Conservation (phyloP, 2,797 vertebrate genomes). For the Pithecia hirsuta region DNA sequence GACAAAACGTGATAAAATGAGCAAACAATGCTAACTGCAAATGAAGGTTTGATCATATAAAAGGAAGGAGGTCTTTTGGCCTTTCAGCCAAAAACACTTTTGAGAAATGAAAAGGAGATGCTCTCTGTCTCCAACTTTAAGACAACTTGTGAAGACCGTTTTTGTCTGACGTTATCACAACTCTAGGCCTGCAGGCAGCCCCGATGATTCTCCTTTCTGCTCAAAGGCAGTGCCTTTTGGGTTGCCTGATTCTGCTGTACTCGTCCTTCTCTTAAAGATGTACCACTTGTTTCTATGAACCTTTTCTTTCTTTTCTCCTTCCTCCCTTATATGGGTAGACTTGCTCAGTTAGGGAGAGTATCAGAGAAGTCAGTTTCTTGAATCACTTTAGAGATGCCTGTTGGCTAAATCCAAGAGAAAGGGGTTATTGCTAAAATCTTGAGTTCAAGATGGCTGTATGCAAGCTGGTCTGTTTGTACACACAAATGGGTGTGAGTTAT, state of each 20-base stretch:
- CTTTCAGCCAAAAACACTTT: neutral
- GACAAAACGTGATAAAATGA: conserved; percentile 30
- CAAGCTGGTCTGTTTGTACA: neutral
- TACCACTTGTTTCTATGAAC: neutral
- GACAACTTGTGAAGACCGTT: neutral
- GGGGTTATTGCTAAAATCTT: neutral
- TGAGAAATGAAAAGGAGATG: neutral
- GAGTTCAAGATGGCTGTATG: neutral
- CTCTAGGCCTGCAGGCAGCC: neutral
- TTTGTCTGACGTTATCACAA: neutral
- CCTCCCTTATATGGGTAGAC: neutral
- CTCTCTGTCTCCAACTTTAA: neutral
- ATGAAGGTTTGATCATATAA: neutral
- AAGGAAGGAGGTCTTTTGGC: neutral
- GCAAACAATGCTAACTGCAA: conserved; percentile 8
- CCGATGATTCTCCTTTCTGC: neutral
- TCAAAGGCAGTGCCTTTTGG: neutral
- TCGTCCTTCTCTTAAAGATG: neutral
- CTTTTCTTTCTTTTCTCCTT: neutral
- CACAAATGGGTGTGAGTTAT: neutral
- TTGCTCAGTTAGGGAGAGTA: neutral
- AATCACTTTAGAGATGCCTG: neutral
- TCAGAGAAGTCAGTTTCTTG: neutral
- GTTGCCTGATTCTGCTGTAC: neutral
- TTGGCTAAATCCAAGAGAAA: neutral